Evolutionary conservation across 1,140 invertebrate genomes (phyloP).

Genomic region (Sminthurides bifidus): DNA sequence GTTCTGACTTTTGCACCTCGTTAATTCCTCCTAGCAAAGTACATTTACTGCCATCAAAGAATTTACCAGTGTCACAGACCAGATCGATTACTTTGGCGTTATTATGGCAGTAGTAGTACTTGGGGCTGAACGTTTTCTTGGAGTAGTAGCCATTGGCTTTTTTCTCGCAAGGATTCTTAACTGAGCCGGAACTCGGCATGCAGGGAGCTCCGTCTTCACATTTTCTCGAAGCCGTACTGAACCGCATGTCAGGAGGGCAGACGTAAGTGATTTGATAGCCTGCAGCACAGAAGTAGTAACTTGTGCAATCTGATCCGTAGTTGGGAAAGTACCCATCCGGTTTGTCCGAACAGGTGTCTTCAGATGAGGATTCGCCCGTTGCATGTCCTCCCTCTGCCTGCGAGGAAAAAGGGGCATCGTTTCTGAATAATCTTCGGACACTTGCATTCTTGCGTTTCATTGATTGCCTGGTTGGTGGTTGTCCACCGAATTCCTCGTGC

Average conservation of each 20-base stretch:
- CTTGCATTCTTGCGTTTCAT: background rate
- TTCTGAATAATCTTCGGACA: background rate
- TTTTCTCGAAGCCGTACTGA: conserved; percentile 41
- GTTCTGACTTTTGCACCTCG: too few relatives aligned
- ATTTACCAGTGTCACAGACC: conserved; percentile 30
- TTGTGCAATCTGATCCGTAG: conserved; percentile 43
- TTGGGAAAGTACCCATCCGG: conserved; percentile 47
- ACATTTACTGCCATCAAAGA: conserved; percentile 25
- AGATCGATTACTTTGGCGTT: conserved; percentile 41
- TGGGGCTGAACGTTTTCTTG: conserved; percentile 39
- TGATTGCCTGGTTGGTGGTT: background rate
- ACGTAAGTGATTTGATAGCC: conserved; percentile 45
- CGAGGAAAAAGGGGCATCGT: background rate
- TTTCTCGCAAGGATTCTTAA: conserved; percentile 38
- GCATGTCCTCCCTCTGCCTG: background rate
- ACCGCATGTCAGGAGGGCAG: conserved; percentile 40
- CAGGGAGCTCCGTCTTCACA: conserved; percentile 42
- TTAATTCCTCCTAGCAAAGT: background rate
- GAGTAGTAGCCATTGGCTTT: conserved; percentile 42
- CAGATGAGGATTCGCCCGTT: background rate
- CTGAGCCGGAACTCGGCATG: conserved; percentile 34
- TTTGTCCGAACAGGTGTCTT: conserved; percentile 38
- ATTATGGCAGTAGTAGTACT: conserved; percentile 46
- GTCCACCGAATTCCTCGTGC: too few relatives aligned
- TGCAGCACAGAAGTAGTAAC: conserved; percentile 45